phyloP scores from a whole-genome alignment of 2,797 vertebrate species.

The Pampus argenteus region DNA sequence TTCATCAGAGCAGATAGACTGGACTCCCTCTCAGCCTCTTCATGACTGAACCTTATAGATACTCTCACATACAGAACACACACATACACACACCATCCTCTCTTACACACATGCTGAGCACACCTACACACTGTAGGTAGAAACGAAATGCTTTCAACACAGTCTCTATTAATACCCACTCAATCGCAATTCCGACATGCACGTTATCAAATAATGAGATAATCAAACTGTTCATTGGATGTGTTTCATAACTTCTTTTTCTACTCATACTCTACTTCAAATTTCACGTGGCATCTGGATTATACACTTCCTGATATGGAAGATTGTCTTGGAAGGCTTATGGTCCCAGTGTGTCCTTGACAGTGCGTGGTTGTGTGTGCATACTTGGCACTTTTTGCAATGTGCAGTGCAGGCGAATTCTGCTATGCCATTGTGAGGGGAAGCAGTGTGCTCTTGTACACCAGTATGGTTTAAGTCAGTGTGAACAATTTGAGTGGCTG shows the following conservation, averaged over 20 bases:
- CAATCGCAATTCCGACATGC: conserved; percentile 8
- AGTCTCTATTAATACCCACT: conserved; percentile 8
- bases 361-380: background rate
- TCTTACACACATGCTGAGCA: background rate
- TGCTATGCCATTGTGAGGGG: background rate
- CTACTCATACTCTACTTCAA: background rate
- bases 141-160: background rate
- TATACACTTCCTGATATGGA: background rate
- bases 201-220: background rate
- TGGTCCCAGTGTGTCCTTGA: background rate
- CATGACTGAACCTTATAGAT: conserved; percentile 23
- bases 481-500: no score
- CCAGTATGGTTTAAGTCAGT: background rate
- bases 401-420: background rate
- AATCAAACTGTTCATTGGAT: background rate
- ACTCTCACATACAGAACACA: conserved; percentile 8
- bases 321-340: background rate
- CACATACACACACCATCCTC: background rate
- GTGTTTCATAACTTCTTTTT: background rate
- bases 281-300: background rate
- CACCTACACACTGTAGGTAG: background rate
- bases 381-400: background rate
- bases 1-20: conserved; percentile 50
- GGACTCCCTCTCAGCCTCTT: conserved; percentile 23
- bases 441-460: background rate